A percentile compares a stretch with the other conserved stretches of the same genome.
phyloP scores from a whole-genome alignment of 35 echinoderm and acorn worm species.

The Stichopus chloronotus region DNA sequence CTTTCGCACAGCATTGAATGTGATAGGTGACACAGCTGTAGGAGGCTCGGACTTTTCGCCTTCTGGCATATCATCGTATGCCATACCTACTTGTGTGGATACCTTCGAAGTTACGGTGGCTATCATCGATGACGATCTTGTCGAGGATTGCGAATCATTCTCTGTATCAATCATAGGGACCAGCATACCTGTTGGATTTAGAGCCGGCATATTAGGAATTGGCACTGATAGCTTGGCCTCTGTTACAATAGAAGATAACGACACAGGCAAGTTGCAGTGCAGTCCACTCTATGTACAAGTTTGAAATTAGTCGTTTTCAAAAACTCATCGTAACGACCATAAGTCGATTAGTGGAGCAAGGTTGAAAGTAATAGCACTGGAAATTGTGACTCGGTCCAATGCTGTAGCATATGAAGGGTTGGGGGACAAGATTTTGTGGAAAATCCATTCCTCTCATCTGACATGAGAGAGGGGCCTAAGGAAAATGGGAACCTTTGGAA shows the following conservation, averaged over 20 bases:
- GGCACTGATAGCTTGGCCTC: background rate
- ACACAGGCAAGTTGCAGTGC: background rate
- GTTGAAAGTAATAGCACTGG: too few relatives aligned
- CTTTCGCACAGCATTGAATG: background rate
- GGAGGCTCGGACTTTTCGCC: background rate
- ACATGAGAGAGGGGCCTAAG: too few relatives aligned
- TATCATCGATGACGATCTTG: background rate
- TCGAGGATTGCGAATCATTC: slow-evolving; percentile 17
- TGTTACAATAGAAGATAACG: background rate
- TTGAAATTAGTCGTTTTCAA: background rate
- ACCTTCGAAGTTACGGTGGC: background rate
- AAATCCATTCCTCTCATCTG: too few relatives aligned
- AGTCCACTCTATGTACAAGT: background rate
- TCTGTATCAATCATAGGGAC: background rate
- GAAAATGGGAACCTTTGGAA: too few relatives aligned
- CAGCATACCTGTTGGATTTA: background rate
- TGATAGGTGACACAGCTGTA: background rate
- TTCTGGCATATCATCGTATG: background rate
- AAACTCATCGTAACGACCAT: too few relatives aligned
- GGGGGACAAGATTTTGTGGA: too few relatives aligned
- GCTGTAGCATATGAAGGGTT: too few relatives aligned
- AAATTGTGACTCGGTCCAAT: too few relatives aligned
- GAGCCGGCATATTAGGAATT: background rate
- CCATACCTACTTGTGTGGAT: background rate
- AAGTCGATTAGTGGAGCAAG: too few relatives aligned